phyloP scores from a whole-genome alignment of 1,140 invertebrate genomes.

The Nasonia giraulti region DNA sequence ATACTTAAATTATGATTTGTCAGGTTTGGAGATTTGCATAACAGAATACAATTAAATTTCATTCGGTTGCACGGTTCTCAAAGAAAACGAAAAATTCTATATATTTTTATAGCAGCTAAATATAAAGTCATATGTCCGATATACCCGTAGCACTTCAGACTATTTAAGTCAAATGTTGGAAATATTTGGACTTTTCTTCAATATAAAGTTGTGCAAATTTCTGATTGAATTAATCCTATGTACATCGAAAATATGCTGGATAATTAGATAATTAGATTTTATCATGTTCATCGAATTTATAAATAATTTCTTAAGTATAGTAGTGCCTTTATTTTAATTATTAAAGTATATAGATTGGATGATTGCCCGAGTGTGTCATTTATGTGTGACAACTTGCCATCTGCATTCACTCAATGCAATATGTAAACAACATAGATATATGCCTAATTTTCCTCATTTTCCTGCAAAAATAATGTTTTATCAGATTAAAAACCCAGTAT shows the following conservation, averaged over 20 bases:
- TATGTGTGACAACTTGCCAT: constrained; percentile 19
- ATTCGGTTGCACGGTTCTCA: not conserved
- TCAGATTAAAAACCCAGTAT: constrained; percentile 54
- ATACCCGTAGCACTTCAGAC: not conserved
- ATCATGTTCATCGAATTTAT: constrained; percentile 44
- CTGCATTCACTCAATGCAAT: constrained; percentile 33
- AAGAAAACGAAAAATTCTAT: not conserved
- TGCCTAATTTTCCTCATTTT: constrained; percentile 9
- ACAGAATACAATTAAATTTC: constrained; percentile 13
- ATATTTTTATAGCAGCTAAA: not conserved
- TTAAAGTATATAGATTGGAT: constrained; percentile 25
- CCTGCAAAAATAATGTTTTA: constrained; percentile 26
- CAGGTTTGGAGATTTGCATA: constrained; percentile 52
- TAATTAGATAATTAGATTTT: constrained; percentile 43
- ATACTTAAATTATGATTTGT: constrained; percentile 53
- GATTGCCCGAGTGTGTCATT: constrained; percentile 37
- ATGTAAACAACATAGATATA: constrained; percentile 29
- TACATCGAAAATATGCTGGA: constrained; percentile 34
- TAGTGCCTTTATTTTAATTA: constrained; percentile 45
- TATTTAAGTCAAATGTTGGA: not conserved
- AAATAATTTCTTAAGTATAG: constrained; percentile 36
- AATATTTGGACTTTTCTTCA: not conserved
- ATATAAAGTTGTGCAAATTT: constrained; percentile 31
- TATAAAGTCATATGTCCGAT: not conserved
- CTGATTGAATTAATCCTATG: constrained; percentile 18